Evolutionary conservation across 2,888 invertebrate genomes (phyloP), one percentile per base, ranked within the genome.

Genomic region (Polia nebulosa): DNA sequence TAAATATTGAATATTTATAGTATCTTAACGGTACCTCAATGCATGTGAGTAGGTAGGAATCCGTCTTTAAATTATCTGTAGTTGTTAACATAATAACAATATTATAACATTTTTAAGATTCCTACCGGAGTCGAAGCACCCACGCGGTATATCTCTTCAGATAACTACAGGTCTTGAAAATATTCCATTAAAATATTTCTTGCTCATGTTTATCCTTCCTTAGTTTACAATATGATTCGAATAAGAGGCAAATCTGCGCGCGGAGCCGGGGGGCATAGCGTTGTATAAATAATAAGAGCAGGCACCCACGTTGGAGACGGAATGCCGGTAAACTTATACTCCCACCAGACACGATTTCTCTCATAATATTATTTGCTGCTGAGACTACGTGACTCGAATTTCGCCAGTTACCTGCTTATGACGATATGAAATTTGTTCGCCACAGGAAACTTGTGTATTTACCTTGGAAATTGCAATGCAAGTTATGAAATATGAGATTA

Each of bases 291-390:
- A 78, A 73, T 77, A 81, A 77, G 76, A 63, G 61, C 62, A 76
- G 72, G 70, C 74, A 69, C 70, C 78, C 84, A 82, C 81, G 32
- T 20, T 22, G 69, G 81, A 87, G 85, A 84, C 81, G 83, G 78
- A 83, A 83, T 80, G 80, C 87, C 85, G 85, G 88, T 82, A 87
- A 91, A 91, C 88, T 90, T 91, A 89, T 90, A 88, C 86, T 89
- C 86, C 89, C 85, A 90, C 82, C 88, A 92, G 91, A 91, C 91
- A 90, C 89, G 89, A 89, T 89, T 90, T 89, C 89, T 88, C 89
- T 91, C 91, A 92, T 92, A 91, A 92, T 92, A 92, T 92, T 92
- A 92, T 92, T 93, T 92, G 92, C 91, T 90, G 85, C 88, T 89
- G 87, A 72, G 81, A 80, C 83, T 85, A 92, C 92, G 93, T 93